Percentiles rank a stretch among this genome's conserved stretches.
Conservation (phyloP, 2,888 invertebrate species). For the Pharmacophagus antenor region DNA sequence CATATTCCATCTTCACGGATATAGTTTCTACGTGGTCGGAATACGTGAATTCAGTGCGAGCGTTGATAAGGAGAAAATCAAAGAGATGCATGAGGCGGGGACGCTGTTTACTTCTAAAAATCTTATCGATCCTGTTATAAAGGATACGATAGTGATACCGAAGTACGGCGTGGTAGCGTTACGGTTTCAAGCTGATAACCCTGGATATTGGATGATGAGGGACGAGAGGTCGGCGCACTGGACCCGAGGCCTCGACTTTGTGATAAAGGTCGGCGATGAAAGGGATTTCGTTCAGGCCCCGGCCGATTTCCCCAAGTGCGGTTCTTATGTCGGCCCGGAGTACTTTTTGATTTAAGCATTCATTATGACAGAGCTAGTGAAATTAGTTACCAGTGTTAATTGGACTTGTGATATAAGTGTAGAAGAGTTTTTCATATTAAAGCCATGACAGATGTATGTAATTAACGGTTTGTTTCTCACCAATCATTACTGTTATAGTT, state of each 20-base stretch:
- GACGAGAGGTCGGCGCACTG: constrained; percentile 88
- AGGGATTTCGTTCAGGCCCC: constrained; percentile 85
- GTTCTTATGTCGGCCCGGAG: constrained; percentile 87
- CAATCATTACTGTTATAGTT: not conserved
- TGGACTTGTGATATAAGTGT: constrained; percentile 19
- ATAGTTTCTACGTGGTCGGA: constrained; percentile 86
- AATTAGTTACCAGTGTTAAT: constrained; percentile 30
- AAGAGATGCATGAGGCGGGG: constrained; percentile 80
- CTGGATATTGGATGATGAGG: constrained; percentile 90
- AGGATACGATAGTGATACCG: constrained; percentile 88
- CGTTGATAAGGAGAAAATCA: constrained; percentile 75
- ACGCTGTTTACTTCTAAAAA: constrained; percentile 78
- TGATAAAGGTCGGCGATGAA: constrained; percentile 86
- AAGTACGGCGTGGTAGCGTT: constrained; percentile 85
- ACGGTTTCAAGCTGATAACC: constrained; percentile 88
- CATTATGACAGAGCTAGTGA: constrained; percentile 6
- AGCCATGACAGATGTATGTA: not conserved
- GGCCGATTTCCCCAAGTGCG: constrained; percentile 88
- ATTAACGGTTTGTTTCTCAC: not conserved
- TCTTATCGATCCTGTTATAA: constrained; percentile 81
- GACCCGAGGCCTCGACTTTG: constrained; percentile 87
- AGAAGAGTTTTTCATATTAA: not conserved
- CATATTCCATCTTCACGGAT: constrained; percentile 88
- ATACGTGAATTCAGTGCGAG: constrained; percentile 76
- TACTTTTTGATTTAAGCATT: constrained; percentile 83